phyloP scores from a whole-genome alignment of 2,797 vertebrate species.

The Odontamblyopus lacepedii region DNA sequence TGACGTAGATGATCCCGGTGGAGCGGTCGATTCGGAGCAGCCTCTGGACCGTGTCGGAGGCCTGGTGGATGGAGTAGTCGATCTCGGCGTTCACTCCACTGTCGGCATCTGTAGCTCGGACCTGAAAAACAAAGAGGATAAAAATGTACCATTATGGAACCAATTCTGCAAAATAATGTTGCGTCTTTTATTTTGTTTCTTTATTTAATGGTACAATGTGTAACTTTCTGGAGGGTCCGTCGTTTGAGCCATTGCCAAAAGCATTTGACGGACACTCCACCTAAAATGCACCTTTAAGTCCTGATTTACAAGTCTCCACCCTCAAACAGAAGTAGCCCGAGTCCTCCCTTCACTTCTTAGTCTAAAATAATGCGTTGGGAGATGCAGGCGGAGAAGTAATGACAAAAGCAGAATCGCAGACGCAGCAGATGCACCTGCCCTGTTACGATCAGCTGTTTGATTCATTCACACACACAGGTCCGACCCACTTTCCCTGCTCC shows the following conservation, averaged over 20 bases:
- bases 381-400: neutral
- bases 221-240: too few relatives aligned
- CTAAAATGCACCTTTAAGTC: too few relatives aligned
- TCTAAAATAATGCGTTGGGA: neutral
- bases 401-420: conserved; percentile 21
- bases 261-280: too few relatives aligned
- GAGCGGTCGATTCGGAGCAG: conserved; percentile 89
- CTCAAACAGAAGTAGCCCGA: too few relatives aligned
- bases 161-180: neutral
- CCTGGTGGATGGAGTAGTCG: conserved; percentile 92
- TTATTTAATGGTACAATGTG: too few relatives aligned
- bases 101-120: conserved; percentile 93
- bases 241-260: too few relatives aligned
- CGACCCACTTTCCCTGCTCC: conserved; percentile 34
- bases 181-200: too few relatives aligned
- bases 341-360: neutral
- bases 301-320: too few relatives aligned
- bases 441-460: conserved; percentile 51
- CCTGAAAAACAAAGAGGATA: conserved; percentile 71
- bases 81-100: conserved; percentile 91
- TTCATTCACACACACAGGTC: conserved; percentile 23
- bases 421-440: conserved; percentile 41
- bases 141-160: neutral
- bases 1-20: conserved; percentile 91
- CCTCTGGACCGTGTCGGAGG: conserved; percentile 84